These are phyloP conservation scores for Trachurus trachurus DNA, from an alignment of 2,797 vertebrate genomes.

Conservation along the genomic window DNA sequence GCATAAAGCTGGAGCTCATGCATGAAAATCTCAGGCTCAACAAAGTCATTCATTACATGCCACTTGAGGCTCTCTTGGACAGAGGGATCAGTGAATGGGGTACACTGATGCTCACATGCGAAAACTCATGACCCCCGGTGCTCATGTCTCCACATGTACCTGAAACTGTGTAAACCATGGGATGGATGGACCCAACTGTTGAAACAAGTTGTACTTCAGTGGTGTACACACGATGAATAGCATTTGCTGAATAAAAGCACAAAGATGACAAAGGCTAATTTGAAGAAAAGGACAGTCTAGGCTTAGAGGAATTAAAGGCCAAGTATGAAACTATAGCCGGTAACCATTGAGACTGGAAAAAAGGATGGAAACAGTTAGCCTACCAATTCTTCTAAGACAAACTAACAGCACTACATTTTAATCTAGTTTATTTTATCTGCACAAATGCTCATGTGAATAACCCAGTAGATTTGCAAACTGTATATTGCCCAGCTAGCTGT, in stretches of 20 bases:
- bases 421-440: background rate
- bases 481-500: background rate
- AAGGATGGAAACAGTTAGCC: no score
- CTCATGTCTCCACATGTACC: conserved; percentile 27
- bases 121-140: conserved; percentile 30
- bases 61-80: conserved; percentile 42
- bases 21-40: conserved; percentile 72
- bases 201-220: background rate
- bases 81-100: conserved; percentile 22
- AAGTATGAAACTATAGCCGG: no score
- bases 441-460: background rate
- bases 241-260: conserved; percentile 18
- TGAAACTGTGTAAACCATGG: conserved; percentile 16
- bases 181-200: conserved; percentile 11
- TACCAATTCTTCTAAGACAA: background rate
- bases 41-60: conserved; percentile 70
- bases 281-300: background rate
- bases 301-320: background rate
- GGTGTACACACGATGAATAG: conserved; percentile 2
- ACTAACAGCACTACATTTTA: no score
- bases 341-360: no score
- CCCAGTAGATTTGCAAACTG: no score
- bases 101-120: conserved; percentile 39
- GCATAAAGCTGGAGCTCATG: conserved; percentile 70
- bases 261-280: background rate